Evolutionary conservation across 53 echinoderm and acorn worm species (phyloP).

Genomic region (Apostichopus leukothele): DNA sequence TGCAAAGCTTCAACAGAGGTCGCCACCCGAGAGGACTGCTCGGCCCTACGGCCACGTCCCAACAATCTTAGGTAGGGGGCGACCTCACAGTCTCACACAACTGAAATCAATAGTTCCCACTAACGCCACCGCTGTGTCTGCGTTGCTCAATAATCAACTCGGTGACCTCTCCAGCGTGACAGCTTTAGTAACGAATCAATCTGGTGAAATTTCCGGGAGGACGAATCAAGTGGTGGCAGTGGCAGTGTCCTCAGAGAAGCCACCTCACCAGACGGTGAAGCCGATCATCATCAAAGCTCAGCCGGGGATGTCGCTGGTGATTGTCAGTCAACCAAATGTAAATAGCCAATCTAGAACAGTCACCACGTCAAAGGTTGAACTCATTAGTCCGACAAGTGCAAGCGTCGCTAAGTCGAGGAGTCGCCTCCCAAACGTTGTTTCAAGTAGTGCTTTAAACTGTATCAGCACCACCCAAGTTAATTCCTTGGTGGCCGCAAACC

Average conservation of each 20-base stretch:
- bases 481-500: background rate
- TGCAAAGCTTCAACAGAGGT: slow-evolving; percentile 74
- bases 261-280: slow-evolving; percentile 74
- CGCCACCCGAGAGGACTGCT: slow-evolving; percentile 69
- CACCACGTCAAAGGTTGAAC: slow-evolving; percentile 38
- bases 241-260: slow-evolving; percentile 63
- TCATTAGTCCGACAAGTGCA: background rate
- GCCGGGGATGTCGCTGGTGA: slow-evolving; percentile 80
- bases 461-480: background rate
- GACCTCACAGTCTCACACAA: slow-evolving; percentile 72
- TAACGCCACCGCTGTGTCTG: slow-evolving; percentile 64
- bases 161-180: slow-evolving; percentile 46
- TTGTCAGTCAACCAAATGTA: slow-evolving; percentile 76
- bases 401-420: background rate
- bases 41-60: slow-evolving; percentile 67
- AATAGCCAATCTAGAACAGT: slow-evolving; percentile 40
- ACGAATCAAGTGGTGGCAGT: slow-evolving; percentile 64
- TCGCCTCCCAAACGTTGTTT: background rate
- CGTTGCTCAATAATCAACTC: slow-evolving; percentile 30
- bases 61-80: slow-evolving; percentile 67
- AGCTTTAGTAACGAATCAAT: slow-evolving; percentile 27
- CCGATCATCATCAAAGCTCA: slow-evolving; percentile 88
- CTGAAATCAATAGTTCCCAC: slow-evolving; percentile 84
- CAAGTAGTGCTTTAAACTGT: slow-evolving; percentile 4
- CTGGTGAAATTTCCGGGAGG: slow-evolving; percentile 27